Evolutionary conservation across 2,888 invertebrate species (phyloP), one percentile per base, ranked within the genome.

Genomic region (Imbricaverruca yamaguchii): DNA sequence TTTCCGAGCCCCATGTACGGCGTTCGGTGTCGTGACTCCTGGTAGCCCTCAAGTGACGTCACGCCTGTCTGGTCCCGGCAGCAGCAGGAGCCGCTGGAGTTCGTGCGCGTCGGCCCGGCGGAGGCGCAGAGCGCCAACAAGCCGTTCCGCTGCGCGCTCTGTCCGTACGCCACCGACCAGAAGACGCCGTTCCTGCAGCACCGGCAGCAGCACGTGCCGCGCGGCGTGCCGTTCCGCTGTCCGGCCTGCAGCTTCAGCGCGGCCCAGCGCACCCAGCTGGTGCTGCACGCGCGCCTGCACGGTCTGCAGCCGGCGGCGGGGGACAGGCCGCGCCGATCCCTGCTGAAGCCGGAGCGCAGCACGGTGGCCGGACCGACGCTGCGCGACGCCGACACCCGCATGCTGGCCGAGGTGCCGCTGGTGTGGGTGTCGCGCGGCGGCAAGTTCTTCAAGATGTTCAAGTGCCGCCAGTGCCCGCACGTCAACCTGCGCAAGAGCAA

Each of bases 151-250:
- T 96, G 95, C 86, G 90, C 91, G 10, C 91, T 92, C 81, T 95
- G 95, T 87, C 94, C 95, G 0, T 95, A 94, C 86, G 92, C 93
- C 84, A 93, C 93, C 67, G 94, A 94, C 86, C 93, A 93, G 86
- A 94, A 93, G 87, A 93, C 93, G 56, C 94, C 95, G 87, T 94
- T 92, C 87, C 91, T 93, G 86, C 94, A 95, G 86, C 95, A 95
- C 86, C 93, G 93, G 86, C 94, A 94, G 86, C 93, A 95, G 86
- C 96, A 96, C 86, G 89, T 92, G 67, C 91, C 92, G 0, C 90
- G 91, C 81, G 91, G 91, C 78, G 92, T 92, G 0, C 91, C 91
- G n/a, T 93, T 92, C 87, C 93, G 93, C 87, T 96, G 96, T 86
- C 91, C 91, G 53, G 89, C 92, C 84, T 96, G 95, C 87, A 92